phyloP scores from a whole-genome alignment of 37 sponge, comb jelly and placozoan species.

The Cliona cf. orientalis region DNA sequence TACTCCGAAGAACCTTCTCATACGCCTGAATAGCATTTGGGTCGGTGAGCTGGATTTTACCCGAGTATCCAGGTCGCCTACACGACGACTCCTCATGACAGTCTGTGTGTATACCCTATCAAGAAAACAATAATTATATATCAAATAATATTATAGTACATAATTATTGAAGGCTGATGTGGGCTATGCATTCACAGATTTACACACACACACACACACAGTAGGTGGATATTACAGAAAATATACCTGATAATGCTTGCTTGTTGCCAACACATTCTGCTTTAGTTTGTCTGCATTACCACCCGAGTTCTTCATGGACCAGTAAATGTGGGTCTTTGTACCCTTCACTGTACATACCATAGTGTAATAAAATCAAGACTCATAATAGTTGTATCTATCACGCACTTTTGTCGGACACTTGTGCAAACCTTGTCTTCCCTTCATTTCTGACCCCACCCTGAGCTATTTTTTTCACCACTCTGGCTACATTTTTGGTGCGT shows the following conservation, averaged over 20 bases:
- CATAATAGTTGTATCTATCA: neutral
- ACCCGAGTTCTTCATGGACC: slow-evolving; percentile 35
- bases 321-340: slow-evolving; percentile 38
- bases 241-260: slow-evolving; percentile 18
- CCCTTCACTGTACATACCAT: neutral
- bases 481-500: slow-evolving; percentile 29
- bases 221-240: too few relatives aligned
- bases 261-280: neutral
- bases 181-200: too few relatives aligned
- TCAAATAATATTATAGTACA: too few relatives aligned
- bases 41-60: slow-evolving; percentile 10
- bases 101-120: neutral
- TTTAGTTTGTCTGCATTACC: neutral
- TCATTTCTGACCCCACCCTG: neutral
- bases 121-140: too few relatives aligned
- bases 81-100: slow-evolving; percentile 13
- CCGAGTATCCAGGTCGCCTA: slow-evolving; percentile 1
- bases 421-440: slow-evolving; percentile 28
- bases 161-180: too few relatives aligned
- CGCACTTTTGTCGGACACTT: slow-evolving; percentile 35
- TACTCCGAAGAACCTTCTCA: neutral
- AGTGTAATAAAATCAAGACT: neutral
- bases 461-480: slow-evolving; percentile 9
- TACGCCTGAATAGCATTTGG: slow-evolving; percentile 6
- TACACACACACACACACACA: too few relatives aligned